Evolutionary conservation across 2,888 invertebrate genomes (phyloP), one percentile per base, ranked within the genome.

Genomic region (Palloptera scutellata): DNA sequence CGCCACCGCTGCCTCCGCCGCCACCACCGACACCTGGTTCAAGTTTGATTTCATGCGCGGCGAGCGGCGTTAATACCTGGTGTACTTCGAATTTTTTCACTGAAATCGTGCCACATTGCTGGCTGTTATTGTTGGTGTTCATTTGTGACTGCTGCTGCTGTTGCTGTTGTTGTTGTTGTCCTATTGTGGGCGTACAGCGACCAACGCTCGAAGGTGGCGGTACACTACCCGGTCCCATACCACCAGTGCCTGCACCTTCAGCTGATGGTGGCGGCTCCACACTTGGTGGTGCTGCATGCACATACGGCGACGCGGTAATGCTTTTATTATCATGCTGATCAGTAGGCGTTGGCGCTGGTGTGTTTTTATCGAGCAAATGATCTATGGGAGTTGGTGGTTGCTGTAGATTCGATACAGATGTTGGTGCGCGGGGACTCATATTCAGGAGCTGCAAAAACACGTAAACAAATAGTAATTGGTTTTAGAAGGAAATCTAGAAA

Each of bases 371-470:
- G 55, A 76, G 70, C 71, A 83, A 73, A 74, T 85, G 83, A 73
- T 85, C 84, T 65, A 84, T 80, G 55, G 87, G 86, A 52, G 86
- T 86, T 52, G 84, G 78, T 70, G 86, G 85, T 67, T 85, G 85
- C 61, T 84, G 85, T 68, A 84, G 77, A 77, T 81, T 83, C 72
- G 84, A 79, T 69, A 84, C 83, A 52, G 85, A 84, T 72, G 86
- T 86, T 61, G 87, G 87, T 57, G 88, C 88, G 48, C 93, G 93
- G 70, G 92, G 92, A 66, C 84, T 83, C 78, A 83, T 82, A 55
- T 83, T 78, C 72, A 83, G 75, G 52, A 84, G 71, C 83, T 84
- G 62, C 19, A 69, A 54, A 1, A 8, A 52, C 13, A 61, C 40
- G 10, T 30, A 12, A 19, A 57, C 42, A 65, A 10, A 17, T 48